phyloP scores from a whole-genome alignment of 2,113 vertebrate genomes.

The Gopherus flavomarginatus region DNA sequence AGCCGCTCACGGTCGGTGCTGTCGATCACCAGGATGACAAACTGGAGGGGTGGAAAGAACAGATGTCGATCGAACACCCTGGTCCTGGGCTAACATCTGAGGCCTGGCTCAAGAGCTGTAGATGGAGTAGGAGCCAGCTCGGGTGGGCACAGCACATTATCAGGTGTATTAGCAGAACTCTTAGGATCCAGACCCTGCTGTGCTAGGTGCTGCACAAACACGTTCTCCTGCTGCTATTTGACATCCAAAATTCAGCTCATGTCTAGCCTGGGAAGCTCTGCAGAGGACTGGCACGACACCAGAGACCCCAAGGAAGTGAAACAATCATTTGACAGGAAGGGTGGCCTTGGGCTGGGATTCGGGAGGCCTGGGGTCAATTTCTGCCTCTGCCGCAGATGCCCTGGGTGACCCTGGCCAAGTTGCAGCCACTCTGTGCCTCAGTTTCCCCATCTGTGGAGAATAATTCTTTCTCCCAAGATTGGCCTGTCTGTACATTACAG shows the following conservation, averaged over 20 bases:
- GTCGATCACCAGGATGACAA: constrained; percentile 89
- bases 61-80: background rate
- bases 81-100: background rate
- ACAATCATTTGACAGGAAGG: background rate
- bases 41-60: constrained; percentile 66
- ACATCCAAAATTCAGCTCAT: background rate
- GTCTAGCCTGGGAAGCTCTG: background rate
- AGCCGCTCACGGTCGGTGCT: constrained; percentile 87
- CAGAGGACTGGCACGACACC: background rate
- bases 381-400: background rate
- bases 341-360: background rate
- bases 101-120: background rate
- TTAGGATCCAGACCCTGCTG: background rate
- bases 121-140: background rate
- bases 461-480: background rate
- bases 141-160: background rate
- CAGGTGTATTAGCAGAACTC: too few relatives aligned
- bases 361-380: background rate
- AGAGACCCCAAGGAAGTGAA: background rate
- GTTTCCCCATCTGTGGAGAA: background rate
- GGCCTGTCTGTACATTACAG: background rate
- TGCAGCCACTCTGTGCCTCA: background rate
- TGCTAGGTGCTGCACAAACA: background rate
- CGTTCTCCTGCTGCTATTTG: background rate
- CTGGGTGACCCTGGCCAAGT: background rate